A percentile compares a stretch with the other conserved stretches of the same genome.
Evolutionary conservation across 2,797 vertebrate genomes (phyloP).

Genomic region (Acrossocheilus wenchowensis): DNA sequence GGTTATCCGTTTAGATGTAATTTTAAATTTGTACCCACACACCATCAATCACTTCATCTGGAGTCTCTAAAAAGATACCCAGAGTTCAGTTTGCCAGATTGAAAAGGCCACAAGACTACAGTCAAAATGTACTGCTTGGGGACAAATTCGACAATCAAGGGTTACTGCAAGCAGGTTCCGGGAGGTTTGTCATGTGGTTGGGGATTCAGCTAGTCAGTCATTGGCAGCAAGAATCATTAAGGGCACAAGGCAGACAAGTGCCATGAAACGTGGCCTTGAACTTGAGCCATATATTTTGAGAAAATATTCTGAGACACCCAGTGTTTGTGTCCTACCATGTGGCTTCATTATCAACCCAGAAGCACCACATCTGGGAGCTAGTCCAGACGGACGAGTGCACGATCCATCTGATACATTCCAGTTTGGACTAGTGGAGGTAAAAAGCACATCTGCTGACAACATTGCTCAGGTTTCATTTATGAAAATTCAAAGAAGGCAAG

Average conservation of each 20-base stretch:
- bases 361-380: background rate
- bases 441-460: background rate
- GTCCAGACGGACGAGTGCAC: background rate
- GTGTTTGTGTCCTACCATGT: background rate
- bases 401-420: background rate
- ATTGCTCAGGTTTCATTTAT: too few relatives aligned
- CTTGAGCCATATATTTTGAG: constrained; percentile 1
- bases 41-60: too few relatives aligned
- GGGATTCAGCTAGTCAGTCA: constrained; percentile 1
- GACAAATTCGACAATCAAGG: background rate
- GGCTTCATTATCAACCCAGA: background rate
- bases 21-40: too few relatives aligned
- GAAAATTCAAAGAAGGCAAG: too few relatives aligned
- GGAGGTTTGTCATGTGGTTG: constrained; percentile 1
- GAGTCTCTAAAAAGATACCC: too few relatives aligned
- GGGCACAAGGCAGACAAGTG: background rate
- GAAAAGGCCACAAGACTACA: too few relatives aligned
- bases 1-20: too few relatives aligned
- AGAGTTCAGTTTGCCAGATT: too few relatives aligned
- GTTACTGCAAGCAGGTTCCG: background rate
- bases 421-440: background rate
- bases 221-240: background rate
- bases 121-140: too few relatives aligned
- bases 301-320: background rate
- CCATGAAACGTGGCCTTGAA: background rate